These are phyloP conservation scores for Metallyticus violacea DNA, from an alignment of 2,888 invertebrate species.

Conservation along the genomic window DNA sequence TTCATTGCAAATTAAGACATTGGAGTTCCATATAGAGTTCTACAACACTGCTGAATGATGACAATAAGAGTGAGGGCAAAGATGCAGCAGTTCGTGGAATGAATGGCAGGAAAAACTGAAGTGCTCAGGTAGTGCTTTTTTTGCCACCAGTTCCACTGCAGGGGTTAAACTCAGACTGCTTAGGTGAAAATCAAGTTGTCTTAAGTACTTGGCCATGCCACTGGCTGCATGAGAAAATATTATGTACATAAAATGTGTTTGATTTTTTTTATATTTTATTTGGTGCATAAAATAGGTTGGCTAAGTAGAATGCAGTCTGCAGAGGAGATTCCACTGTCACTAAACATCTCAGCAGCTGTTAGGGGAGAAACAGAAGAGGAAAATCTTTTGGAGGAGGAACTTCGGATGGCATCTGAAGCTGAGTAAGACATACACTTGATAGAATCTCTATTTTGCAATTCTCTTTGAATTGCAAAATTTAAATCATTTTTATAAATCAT, in stretches of 20 bases:
- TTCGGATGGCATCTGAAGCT: slow-evolving; percentile 46
- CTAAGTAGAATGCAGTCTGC: slow-evolving; percentile 35
- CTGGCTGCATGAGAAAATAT: not conserved
- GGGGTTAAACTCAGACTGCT: too few species aligned
- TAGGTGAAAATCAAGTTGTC: too few species aligned
- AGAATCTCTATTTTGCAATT: not conserved
- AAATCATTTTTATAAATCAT: too few species aligned
- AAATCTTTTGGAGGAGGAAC: slow-evolving; percentile 50
- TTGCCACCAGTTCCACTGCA: too few species aligned
- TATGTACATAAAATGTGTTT: not conserved
- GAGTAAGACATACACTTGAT: slow-evolving; percentile 40
- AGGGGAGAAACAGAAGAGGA: slow-evolving; percentile 48
- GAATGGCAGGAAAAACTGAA: too few species aligned
- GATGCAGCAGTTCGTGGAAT: too few species aligned
- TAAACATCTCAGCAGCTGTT: slow-evolving; percentile 47
- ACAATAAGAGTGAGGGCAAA: too few species aligned
- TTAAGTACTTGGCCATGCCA: too few species aligned
- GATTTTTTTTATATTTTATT: not conserved
- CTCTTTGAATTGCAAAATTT: not conserved
- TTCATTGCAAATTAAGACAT: too few species aligned
- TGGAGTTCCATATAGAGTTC: too few species aligned
- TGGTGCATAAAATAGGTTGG: slow-evolving; percentile 35
- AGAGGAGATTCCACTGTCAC: slow-evolving; percentile 37
- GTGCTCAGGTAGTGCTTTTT: too few species aligned
- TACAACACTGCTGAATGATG: too few species aligned